A percentile compares a stretch with the other conserved stretches of the same genome.
Conservation (phyloP, 92 coral and sea anemone species). For the Epizoanthus ramosus region DNA sequence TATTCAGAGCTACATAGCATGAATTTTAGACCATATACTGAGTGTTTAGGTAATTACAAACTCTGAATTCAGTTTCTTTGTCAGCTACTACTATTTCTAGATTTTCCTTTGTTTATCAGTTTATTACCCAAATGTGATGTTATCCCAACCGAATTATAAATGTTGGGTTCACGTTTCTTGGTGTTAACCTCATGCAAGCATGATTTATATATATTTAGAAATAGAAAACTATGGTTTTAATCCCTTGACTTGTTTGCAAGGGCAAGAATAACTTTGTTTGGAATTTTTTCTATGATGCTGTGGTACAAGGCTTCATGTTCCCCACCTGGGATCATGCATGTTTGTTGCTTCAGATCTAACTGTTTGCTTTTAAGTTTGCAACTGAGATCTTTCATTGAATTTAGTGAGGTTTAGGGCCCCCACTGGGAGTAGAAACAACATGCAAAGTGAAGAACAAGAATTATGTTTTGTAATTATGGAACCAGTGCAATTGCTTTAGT, state of each 20-base stretch:
- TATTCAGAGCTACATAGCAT: slow-evolving; percentile 1
- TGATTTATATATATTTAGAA: background rate
- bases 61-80: background rate
- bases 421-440: slow-evolving; percentile 22
- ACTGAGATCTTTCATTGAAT: slow-evolving; percentile 32
- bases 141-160: slow-evolving; percentile 2
- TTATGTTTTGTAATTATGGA: background rate
- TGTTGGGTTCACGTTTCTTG: background rate
- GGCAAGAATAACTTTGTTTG: slow-evolving; percentile 16
- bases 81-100: background rate
- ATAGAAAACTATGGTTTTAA: too few relatives aligned
- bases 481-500: background rate
- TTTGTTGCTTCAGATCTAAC: slow-evolving; percentile 1
- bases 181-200: slow-evolving; percentile 2
- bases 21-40: background rate
- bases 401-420: slow-evolving; percentile 17
- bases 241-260: slow-evolving; percentile 6
- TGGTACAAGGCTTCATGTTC: background rate
- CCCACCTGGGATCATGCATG: slow-evolving; percentile 27
- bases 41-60: background rate
- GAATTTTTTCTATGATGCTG: slow-evolving; percentile 14
- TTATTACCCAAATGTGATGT: background rate
- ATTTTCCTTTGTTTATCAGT: slow-evolving; percentile 6
- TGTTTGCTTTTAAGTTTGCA: slow-evolving; percentile 27
- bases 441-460: background rate